Conservation (phyloP, 1,140 invertebrate genomes). For the Meteorus sp. region DNA sequence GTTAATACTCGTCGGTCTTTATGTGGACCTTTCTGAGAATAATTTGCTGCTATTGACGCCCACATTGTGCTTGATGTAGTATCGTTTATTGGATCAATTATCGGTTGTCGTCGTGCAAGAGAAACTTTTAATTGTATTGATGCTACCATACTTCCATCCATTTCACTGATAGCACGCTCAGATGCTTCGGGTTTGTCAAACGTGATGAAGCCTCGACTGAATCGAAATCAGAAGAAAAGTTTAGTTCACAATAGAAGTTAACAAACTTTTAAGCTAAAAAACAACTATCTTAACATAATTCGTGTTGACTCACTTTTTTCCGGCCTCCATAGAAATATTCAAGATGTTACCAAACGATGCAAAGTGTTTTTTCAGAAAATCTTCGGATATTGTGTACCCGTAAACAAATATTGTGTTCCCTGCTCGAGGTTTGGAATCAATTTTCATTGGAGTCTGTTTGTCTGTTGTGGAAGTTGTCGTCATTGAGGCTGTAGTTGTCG, state of each 20-base stretch:
- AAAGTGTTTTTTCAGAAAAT: slow-evolving; percentile 80
- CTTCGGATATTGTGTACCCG: slow-evolving; percentile 80
- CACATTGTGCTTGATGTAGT: slow-evolving; percentile 77
- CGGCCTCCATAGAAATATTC: slow-evolving; percentile 87
- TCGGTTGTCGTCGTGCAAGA: slow-evolving; percentile 78
- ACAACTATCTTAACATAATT: too few relatives aligned
- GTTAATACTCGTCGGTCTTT: slow-evolving; percentile 73
- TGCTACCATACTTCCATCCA: slow-evolving; percentile 80
- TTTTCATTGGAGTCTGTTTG: slow-evolving; percentile 57
- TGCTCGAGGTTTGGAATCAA: slow-evolving; percentile 67
- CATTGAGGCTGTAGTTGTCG: too few relatives aligned
- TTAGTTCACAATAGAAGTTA: slow-evolving; percentile 14
- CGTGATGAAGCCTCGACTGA: slow-evolving; percentile 86
- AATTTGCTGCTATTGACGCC: slow-evolving; percentile 79
- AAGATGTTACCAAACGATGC: slow-evolving; percentile 78
- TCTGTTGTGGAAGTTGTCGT: too few relatives aligned
- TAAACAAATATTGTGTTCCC: slow-evolving; percentile 87
- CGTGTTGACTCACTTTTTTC: slow-evolving; percentile 80
- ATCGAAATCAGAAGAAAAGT: slow-evolving; percentile 29
- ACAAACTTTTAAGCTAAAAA: too few relatives aligned
- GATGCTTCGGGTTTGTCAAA: slow-evolving; percentile 89
- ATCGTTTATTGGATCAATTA: slow-evolving; percentile 78
- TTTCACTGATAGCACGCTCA: slow-evolving; percentile 82
- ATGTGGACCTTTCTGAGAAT: slow-evolving; percentile 79
- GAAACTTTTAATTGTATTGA: slow-evolving; percentile 81